phyloP scores from a whole-genome alignment of 1,140 invertebrate species.

The Pseudoatta argentina region DNA sequence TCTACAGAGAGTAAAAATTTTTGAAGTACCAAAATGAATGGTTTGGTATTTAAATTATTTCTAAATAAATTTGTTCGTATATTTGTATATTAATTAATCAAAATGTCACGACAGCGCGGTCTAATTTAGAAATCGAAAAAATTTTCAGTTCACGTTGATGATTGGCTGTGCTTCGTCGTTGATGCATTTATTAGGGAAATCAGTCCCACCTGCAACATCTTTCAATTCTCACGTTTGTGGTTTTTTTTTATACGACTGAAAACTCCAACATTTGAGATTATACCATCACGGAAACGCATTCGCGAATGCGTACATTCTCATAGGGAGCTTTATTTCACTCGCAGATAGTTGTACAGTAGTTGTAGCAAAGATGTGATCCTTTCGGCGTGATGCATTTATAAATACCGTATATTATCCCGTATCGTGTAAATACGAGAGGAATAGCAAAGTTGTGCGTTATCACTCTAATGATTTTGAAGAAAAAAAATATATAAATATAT shows the following conservation, averaged over 20 bases:
- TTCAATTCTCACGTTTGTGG: constrained; percentile 1
- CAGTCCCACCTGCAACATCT: neutral
- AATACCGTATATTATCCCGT: constrained; percentile 64
- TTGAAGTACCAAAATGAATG: constrained; percentile 6
- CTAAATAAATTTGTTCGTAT: constrained; percentile 25
- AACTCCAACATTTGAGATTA: constrained; percentile 50
- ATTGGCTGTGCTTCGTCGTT: neutral
- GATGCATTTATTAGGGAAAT: constrained; percentile 8
- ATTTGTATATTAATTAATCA: constrained; percentile 30
- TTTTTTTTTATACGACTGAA: constrained; percentile 13
- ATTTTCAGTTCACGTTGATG: constrained; percentile 6
- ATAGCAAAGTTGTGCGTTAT: constrained; percentile 35
- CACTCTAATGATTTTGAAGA: constrained; percentile 33
- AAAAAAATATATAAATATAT: constrained; percentile 50
- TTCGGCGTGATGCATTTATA: constrained; percentile 42
- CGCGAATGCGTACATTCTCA: constrained; percentile 41
- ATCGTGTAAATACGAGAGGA: constrained; percentile 67
- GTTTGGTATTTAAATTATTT: constrained; percentile 33
- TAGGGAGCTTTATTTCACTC: constrained; percentile 61
- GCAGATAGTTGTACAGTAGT: constrained; percentile 72
- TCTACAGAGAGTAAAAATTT: constrained; percentile 24
- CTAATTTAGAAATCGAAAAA: neutral
- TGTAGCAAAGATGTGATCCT: constrained; percentile 53
- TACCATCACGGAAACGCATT: constrained; percentile 22
- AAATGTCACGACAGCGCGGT: neutral